Percentiles rank a stretch among this genome's conserved stretches.
These are phyloP conservation scores for Oikopleura vanhoeffeni DNA, from an alignment of 23 tunicate species.

Conservation along the genomic window DNA sequence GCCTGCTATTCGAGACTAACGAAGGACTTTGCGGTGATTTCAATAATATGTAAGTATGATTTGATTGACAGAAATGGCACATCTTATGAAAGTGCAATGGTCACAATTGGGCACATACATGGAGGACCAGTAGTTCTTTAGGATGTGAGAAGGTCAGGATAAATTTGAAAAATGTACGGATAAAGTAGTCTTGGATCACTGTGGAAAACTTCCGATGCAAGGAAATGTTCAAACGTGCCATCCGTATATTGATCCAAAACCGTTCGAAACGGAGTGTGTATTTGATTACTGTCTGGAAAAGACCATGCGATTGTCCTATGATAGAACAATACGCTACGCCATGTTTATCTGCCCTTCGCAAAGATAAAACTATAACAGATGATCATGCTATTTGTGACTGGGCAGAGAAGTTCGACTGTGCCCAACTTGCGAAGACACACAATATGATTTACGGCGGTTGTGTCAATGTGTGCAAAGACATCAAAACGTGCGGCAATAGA, in stretches of 20 bases:
- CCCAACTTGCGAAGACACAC: too few species aligned
- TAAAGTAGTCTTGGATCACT: not conserved
- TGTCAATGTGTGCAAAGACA: too few species aligned
- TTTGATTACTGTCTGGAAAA: slow-evolving; percentile 23
- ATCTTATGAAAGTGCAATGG: not conserved
- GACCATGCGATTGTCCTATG: too few species aligned
- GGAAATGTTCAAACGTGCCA: slow-evolving; percentile 15
- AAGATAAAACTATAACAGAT: too few species aligned
- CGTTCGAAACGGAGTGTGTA: slow-evolving; percentile 16
- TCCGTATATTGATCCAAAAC: not conserved
- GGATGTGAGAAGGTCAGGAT: slow-evolving; percentile 5
- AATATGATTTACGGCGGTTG: too few species aligned
- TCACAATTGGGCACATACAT: not conserved
- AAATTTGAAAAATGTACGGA: slow-evolving; percentile 10
- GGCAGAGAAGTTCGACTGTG: too few species aligned
- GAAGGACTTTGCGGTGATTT: slow-evolving; percentile 24
- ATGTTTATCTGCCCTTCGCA: too few species aligned
- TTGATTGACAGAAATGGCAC: not conserved
- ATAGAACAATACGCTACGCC: too few species aligned
- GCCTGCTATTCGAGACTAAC: not conserved
- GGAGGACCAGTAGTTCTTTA: not conserved
- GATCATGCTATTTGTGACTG: too few species aligned
- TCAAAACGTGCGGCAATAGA: too few species aligned
- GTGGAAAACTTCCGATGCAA: not conserved
- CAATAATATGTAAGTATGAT: slow-evolving; percentile 11